phyloP scores from a whole-genome alignment of 2,797 vertebrate genomes.

The Austrolebias charrua region DNA sequence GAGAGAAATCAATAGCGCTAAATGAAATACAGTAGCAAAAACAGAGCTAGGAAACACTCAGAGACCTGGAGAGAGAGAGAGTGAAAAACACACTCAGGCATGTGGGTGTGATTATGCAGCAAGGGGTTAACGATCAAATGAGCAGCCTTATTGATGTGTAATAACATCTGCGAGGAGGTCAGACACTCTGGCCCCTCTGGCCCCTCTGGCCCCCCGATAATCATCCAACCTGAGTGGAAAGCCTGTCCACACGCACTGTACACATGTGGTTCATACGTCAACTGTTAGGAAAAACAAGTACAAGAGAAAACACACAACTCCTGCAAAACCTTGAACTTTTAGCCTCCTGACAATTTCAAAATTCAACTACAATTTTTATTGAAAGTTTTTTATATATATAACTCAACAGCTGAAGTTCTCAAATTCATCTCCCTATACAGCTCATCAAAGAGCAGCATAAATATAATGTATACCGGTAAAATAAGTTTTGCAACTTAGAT shows the following conservation, averaged over 20 bases:
- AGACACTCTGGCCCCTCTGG: constrained; percentile 68
- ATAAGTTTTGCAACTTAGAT: no score
- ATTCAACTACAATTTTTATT: not conserved
- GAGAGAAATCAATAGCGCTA: constrained; percentile 67
- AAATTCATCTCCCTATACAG: not conserved
- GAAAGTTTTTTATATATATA: not conserved
- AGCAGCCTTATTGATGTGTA: constrained; percentile 60
- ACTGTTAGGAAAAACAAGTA: constrained; percentile 29
- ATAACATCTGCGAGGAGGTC: constrained; percentile 70
- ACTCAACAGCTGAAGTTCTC: not conserved
- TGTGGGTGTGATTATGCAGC: constrained; percentile 54
- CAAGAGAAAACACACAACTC: not conserved
- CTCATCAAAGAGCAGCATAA: constrained; percentile 1
- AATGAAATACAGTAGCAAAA: constrained; percentile 73
- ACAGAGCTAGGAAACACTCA: constrained; percentile 49
- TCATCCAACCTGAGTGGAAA: constrained; percentile 31
- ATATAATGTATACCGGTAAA: not conserved
- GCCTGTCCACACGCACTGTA: constrained; percentile 26
- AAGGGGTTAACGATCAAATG: constrained; percentile 71
- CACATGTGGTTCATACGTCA: constrained; percentile 21
- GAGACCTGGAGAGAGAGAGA: constrained; percentile 12
- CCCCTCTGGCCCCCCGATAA: constrained; percentile 47
- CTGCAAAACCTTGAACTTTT: not conserved
- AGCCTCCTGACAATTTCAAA: constrained; percentile 2
- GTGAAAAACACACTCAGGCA: constrained; percentile 22